Evolutionary conservation across 2,888 invertebrate species (phyloP), one percentile per base, ranked within the genome.

Genomic region (Ommatoiulus sabulosus): DNA sequence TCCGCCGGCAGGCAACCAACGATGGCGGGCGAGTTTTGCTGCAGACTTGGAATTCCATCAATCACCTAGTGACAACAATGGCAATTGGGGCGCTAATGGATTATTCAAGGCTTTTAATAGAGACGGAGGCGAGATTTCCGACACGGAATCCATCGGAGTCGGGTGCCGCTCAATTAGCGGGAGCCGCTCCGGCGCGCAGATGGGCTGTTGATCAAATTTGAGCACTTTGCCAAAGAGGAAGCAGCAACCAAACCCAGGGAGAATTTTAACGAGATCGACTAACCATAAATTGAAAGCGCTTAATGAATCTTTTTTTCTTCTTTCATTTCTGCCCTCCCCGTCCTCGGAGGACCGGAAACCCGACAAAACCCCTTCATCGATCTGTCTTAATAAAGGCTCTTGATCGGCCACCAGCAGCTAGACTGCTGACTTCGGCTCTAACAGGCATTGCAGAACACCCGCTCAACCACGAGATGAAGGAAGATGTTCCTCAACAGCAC

Each of bases 41-140:
- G 86, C 24, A 44, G 48, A 86, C 86, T 86, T 12, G 48, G 44
- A 86, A 86, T 44, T 46, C 72, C 88, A 88, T 88, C 88, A 84
- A 88, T 88, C 88, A 88, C 88, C 24, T 10, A 84, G 72, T 80
- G 88, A 80, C 88, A 88, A 72, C 84, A 84, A 84, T 84, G 88
- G 84, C 84, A 88, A 88, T 88, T 72, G 72, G 48, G 44, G 72
- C 88, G 48, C 84, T 88, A 88, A 88, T 88, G 88, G 88, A 88
- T 88, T 88, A 88, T 88, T 88, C 88, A 84, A 84, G 20, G 48
- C 63, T 63, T 57, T 52, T 43, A 63, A 86, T 86, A 48, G 48
- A 86, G 48, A 86, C 86, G 46, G 85, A 86, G 86, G 48, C 86
- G 46, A 86, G 86, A 48, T 44, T 86, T 86, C 86, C 44, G 46